Conservation (phyloP, 2,888 invertebrate genomes). For the Drosophila robusta region DNA sequence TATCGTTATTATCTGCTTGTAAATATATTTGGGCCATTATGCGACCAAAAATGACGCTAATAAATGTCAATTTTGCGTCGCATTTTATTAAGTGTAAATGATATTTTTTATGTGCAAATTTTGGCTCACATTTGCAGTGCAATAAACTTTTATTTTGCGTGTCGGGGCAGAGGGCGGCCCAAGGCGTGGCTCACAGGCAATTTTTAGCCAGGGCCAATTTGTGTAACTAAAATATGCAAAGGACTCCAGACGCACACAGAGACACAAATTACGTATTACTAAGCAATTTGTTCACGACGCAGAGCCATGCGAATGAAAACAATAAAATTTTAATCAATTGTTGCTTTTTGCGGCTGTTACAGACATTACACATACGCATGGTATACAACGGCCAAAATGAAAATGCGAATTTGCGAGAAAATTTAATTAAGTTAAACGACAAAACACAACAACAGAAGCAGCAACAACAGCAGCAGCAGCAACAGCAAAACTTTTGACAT, state of each 20-base stretch:
- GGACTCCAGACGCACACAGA: constrained; percentile 11
- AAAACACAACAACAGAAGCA: constrained; percentile 43
- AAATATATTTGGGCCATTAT: constrained; percentile 14
- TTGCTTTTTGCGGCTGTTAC: constrained; percentile 39
- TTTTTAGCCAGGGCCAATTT: constrained; percentile 22
- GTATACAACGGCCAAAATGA: constrained; percentile 26
- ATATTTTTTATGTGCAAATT: constrained; percentile 39
- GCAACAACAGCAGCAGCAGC: constrained; percentile 19
- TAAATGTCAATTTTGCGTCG: constrained; percentile 58
- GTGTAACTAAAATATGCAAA: constrained; percentile 55
- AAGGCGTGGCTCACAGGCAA: constrained; percentile 1
- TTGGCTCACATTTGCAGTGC: constrained; percentile 33
- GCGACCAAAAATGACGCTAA: constrained; percentile 22
- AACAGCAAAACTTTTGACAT: constrained; percentile 67
- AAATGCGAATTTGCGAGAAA: constrained; percentile 64
- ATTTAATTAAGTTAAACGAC: constrained; percentile 79
- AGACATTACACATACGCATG: constrained; percentile 39
- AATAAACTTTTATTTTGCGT: constrained; percentile 42
- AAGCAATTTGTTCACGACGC: constrained; percentile 30
- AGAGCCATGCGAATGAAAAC: constrained; percentile 41
- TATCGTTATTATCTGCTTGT: constrained; percentile 34
- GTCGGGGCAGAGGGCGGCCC: background rate
- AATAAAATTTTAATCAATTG: constrained; percentile 77
- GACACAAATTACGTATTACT: constrained; percentile 48
- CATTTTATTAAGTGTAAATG: constrained; percentile 58